Evolutionary conservation across 2,888 invertebrate genomes (phyloP), one percentile per base, ranked within the genome.

Genomic region (Clusia tigrina): DNA sequence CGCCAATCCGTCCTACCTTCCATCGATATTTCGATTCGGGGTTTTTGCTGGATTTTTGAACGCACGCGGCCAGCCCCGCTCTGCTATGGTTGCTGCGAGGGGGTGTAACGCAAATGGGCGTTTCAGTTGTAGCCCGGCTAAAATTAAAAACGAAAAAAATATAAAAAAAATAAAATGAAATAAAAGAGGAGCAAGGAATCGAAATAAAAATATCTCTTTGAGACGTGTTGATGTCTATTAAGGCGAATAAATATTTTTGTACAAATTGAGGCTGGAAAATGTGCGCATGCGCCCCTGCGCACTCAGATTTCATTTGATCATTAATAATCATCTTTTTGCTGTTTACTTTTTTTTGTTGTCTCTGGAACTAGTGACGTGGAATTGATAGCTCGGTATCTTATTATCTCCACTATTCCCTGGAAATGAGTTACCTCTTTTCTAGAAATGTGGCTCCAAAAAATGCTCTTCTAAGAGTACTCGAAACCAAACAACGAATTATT

Each of bases 161-260:
- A n/a, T n/a, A n/a, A 37, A 57, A 54, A 23, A 37, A 61, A 52
- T 55, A 9, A 53, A 53, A 22, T 20, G 38, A 52, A 55, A 25
- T 52, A n/a, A n/a, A n/a, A n/a, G n/a, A n/a, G n/a, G n/a, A n/a
- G n/a, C n/a, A n/a, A n/a, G 64, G 18, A 64, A 57, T 57, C 56
- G 52, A 54, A 65, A 62, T 60, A 56, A 62, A 66, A 64, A 62
- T 62, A 57, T 64, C 56, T 62, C 58, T 66, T 58, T 69, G 64
- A 69, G 71, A 75, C 73, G 75, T 74, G 75, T 75, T 76, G 74
- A 75, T 74, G 72, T 76, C 74, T 74, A 76, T 76, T 76, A 76
- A 74, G 75, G 74, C 73, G 75, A 74, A 76, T 75, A 74, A 76
- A 76, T 75, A 75, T 75, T 69, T 68, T 70, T 69, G 60, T 62